A percentile compares a stretch with the other conserved stretches of the same genome.
phyloP scores from a whole-genome alignment of 1,140 invertebrate species.

The Trachymyrmex septentrionalis region DNA sequence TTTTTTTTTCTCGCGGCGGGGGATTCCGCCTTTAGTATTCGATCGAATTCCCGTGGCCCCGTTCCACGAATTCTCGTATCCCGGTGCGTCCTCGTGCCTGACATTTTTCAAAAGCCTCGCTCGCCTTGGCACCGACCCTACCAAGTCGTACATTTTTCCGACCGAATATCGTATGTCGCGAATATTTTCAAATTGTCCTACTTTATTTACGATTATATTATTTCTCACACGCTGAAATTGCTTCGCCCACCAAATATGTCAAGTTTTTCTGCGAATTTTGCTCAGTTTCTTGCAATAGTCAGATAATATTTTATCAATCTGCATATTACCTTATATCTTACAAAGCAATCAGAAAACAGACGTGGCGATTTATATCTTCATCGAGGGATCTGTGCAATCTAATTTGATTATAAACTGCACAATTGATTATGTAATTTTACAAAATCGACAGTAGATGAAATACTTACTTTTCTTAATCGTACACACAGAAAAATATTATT shows the following conservation, averaged over 20 bases:
- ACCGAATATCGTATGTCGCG: constrained; percentile 38
- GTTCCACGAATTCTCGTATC: constrained; percentile 22
- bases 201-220: constrained; percentile 41
- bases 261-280: not conserved
- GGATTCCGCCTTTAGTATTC: constrained; percentile 34
- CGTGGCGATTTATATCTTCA: not conserved
- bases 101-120: constrained; percentile 54
- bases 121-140: constrained; percentile 44
- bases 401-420: not conserved
- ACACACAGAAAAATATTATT: no score
- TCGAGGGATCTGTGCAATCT: not conserved
- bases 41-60: constrained; percentile 26
- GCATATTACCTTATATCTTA: not conserved
- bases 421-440: not conserved
- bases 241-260: not conserved
- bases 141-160: constrained; percentile 19
- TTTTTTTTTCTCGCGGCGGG: not conserved
- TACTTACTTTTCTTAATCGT: not conserved
- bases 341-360: not conserved
- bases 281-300: not conserved
- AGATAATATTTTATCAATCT: constrained; percentile 7
- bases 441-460: not conserved
- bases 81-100: constrained; percentile 25
- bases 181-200: constrained; percentile 35
- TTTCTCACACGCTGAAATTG: constrained; percentile 5